Percentiles rank a stretch among this genome's conserved stretches.
phyloP scores from a whole-genome alignment of 2,113 vertebrate genomes.

The Gasterosteus nipponicus region DNA sequence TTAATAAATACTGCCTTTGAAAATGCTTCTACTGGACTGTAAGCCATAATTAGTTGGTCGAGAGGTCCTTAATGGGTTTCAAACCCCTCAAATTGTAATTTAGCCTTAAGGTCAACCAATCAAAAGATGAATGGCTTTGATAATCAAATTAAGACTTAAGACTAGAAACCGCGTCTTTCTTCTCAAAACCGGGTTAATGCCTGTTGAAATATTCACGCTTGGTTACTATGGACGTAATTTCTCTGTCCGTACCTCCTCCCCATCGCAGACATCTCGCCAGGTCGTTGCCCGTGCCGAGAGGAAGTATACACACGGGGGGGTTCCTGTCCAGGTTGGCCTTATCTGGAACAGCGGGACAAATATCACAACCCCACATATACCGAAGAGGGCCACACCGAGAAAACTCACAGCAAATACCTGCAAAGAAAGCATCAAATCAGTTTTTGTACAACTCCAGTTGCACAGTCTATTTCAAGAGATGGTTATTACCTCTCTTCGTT shows the following conservation, averaged over 20 bases:
- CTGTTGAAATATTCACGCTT: background rate
- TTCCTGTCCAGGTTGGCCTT: conserved; percentile 92
- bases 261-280: conserved; percentile 94
- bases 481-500: conserved; percentile 79
- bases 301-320: conserved; percentile 94
- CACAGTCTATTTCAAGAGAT: conserved; percentile 64
- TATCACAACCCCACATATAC: conserved; percentile 38
- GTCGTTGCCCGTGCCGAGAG: conserved; percentile 96
- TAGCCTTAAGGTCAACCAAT: too few species aligned
- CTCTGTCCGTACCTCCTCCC: conserved; percentile 91
- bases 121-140: background rate
- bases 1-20: too few species aligned
- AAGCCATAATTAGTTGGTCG: too few species aligned
- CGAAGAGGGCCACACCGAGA: conserved; percentile 31
- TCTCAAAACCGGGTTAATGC: background rate
- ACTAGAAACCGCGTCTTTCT: background rate
- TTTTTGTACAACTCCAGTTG: conserved; percentile 52
- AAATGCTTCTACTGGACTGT: background rate
- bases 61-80: too few species aligned
- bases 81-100: too few species aligned
- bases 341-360: conserved; percentile 82
- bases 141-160: too few species aligned
- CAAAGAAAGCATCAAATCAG: conserved; percentile 50
- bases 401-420: conserved; percentile 31
- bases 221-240: background rate